Evolutionary conservation across 1,140 invertebrate genomes (phyloP), one percentile per base, ranked within the genome.

Genomic region (Drosophila nannoptera): DNA sequence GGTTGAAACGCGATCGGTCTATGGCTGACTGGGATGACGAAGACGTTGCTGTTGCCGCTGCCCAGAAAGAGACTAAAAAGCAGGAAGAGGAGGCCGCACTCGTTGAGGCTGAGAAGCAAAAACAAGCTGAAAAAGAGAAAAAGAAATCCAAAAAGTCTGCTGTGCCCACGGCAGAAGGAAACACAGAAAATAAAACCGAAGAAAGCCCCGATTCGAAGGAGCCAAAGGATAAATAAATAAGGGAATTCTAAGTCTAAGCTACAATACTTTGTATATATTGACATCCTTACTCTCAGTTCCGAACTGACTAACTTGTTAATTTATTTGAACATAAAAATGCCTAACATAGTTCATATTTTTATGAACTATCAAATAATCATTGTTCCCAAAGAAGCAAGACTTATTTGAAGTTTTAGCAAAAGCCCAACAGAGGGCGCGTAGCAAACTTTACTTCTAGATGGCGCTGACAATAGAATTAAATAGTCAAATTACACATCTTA

Each of bases 21-120:
- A 78, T 91, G 49, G 91, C 91, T 35, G 91, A 91, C 50, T 93
- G 94, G 91, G 92, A 91, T 83, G 90, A 91, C 64, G 71, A 93
- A 14, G 87, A 91, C 64, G 87, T 89, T 6, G 87, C 84, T 0
- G 68, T 61, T n/a, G 87, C 83, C 4, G 87, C 87, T 35, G 83
- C 76, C 4, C 50, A 81, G 11, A 77, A 83, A 35, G 87, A 88
- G 32, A 72, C 64, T 11, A 61, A 75, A 9, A 89, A 83, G 54
- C 78, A 88, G 49, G 67, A 76, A 7, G 50, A 70, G n/a, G 80
- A 86, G 59, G 72, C 73, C 0, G 82, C 77, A 4, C 42, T 56
- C 33, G 63, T 78, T 6, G 78, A 87, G 40, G 84, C 75, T 2
- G 87, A 88, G 12, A 87, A 87, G 59, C 72, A 87, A 14, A 88